Evolutionary conservation across 2,113 vertebrate species (phyloP).

Genomic region (Leuciscus idus): DNA sequence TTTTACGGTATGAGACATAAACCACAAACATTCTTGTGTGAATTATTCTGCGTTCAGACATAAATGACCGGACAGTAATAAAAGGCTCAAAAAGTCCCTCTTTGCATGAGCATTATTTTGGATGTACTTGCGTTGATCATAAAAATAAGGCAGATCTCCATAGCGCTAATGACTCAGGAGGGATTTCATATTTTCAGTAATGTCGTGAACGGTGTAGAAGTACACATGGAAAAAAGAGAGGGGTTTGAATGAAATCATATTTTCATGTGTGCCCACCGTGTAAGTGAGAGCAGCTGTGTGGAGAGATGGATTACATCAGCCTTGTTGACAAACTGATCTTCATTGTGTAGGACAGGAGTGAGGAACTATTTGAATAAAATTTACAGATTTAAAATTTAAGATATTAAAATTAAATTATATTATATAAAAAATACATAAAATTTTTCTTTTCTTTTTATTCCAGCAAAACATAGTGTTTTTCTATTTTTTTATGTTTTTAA

Average conservation of each 20-base stretch:
- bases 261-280: conserved; percentile 5
- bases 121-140: conserved; percentile 7
- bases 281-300: conserved; percentile 36
- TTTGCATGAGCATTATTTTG: conserved; percentile 29
- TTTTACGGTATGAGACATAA: neutral
- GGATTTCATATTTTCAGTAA: conserved; percentile 8
- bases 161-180: neutral
- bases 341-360: neutral
- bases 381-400: neutral
- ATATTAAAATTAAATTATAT: neutral
- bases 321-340: neutral
- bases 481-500: no score
- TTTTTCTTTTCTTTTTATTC: neutral
- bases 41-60: neutral
- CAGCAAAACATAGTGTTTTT: neutral
- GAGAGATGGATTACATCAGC: neutral
- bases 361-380: neutral
- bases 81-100: neutral
- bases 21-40: neutral
- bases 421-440: no score
- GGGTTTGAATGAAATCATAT: neutral
- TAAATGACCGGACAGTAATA: conserved; percentile 8
- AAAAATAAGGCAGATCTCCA: neutral
- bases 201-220: conserved; percentile 15
- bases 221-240: conserved; percentile 2